Percentiles rank a stretch among this genome's conserved stretches.
phyloP scores from a whole-genome alignment of 2,888 invertebrate genomes.

The Amphipoea oculea region DNA sequence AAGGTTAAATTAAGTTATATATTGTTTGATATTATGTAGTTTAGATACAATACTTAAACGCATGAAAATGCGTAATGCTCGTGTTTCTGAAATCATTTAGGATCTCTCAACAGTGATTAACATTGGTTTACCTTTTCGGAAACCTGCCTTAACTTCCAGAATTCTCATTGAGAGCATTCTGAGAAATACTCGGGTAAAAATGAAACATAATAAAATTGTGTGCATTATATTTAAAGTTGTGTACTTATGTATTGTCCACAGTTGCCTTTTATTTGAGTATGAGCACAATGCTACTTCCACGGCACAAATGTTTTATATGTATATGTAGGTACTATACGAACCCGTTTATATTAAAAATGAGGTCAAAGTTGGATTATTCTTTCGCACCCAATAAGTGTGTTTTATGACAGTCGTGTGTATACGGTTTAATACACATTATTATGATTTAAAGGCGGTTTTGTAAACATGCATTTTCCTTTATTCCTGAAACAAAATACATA shows the following conservation, averaged over 20 bases:
- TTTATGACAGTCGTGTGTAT: slow-evolving; percentile 42
- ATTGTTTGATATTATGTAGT: background rate
- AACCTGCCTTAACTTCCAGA: background rate
- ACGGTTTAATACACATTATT: slow-evolving; percentile 26
- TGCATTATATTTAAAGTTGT: slow-evolving; percentile 35
- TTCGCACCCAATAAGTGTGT: slow-evolving; percentile 45
- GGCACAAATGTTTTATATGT: slow-evolving; percentile 41
- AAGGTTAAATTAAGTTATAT: background rate
- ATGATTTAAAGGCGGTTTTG: slow-evolving; percentile 32
- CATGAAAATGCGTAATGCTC: background rate
- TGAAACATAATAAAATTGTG: slow-evolving; percentile 29
- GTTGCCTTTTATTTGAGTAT: slow-evolving; percentile 45
- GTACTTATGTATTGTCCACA: slow-evolving; percentile 40
- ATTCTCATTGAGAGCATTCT: background rate
- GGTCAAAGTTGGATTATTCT: slow-evolving; percentile 55
- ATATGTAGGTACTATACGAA: slow-evolving; percentile 19
- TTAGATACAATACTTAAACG: background rate
- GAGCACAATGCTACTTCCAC: slow-evolving; percentile 42
- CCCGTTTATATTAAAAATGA: slow-evolving; percentile 49
- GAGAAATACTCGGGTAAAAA: slow-evolving; percentile 1
- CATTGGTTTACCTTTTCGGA: background rate
- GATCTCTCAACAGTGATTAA: background rate
- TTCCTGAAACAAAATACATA: background rate
- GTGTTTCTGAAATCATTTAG: background rate
- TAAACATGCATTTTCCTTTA: background rate